Base-by-base conservation (phyloP, 23 tunicate genomes). In the Halocynthia roretzi region DNA sequence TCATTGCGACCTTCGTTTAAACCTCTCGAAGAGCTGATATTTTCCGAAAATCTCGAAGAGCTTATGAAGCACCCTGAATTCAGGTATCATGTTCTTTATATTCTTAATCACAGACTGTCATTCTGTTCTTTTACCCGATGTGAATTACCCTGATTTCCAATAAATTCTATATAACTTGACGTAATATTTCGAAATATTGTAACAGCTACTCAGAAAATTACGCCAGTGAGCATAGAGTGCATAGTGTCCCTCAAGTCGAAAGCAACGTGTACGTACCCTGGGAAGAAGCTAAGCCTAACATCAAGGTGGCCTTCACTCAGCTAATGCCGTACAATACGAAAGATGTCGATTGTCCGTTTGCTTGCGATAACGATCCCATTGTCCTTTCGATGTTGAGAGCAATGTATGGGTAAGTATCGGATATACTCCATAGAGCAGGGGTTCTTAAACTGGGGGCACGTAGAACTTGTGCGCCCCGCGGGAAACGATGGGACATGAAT, bases 381-480 rank as follows among this genome's bases (percentile, higher is more conserved):
- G 73, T 88, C 8, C 77, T 84, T 56, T 88, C 95, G 10, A 88
- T 88, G 95, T 87, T 88, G 6, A 80, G 95, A 12, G 95, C 87
- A 15, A 69, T 88, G 12, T 71, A 88, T 58, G 95, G 87, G 95
- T 88, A 57, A 72, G 95, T 18, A 21, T 67, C 19, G 44, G 44
- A 31, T 31, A 31, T 31, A 31, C 44, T 31, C 44, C 4, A 31
- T 31, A 31, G 44, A 31, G 44, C 44, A 31, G n/a, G n/a, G n/a
- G n/a, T n/a, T n/a, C n/a, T n/a, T n/a, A n/a, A n/a, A n/a, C n/a
- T n/a, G n/a, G n/a, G n/a, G n/a, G n/a, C n/a, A n/a, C n/a, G n/a
- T n/a, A n/a, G n/a, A n/a, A n/a, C n/a, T n/a, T n/a, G n/a, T n/a
- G n/a, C n/a, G n/a, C n/a, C n/a, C n/a, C n/a, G n/a, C n/a, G n/a